Evolutionary conservation across 2,797 vertebrate species (phyloP).

Genomic region (Channa striata): DNA sequence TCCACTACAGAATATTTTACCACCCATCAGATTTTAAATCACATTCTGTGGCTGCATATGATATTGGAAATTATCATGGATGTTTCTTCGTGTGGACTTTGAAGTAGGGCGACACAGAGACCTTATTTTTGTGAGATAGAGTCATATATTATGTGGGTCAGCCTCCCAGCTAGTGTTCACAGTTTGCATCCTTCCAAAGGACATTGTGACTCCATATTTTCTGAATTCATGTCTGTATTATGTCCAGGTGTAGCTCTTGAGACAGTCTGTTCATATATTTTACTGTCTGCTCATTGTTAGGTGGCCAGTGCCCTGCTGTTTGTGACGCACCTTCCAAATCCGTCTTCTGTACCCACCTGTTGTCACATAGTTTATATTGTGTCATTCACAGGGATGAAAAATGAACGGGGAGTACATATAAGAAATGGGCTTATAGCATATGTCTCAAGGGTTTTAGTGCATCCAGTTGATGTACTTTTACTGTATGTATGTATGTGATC

Average conservation of each 20-base stretch:
- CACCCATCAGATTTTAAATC: slow-evolving; percentile 38
- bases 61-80: slow-evolving; percentile 39
- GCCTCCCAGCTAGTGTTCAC: slow-evolving; percentile 55
- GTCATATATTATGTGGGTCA: slow-evolving; percentile 71
- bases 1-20: slow-evolving; percentile 1
- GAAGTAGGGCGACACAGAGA: slow-evolving; percentile 69
- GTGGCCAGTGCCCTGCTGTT: slow-evolving; percentile 30
- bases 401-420: slow-evolving; percentile 14
- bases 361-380: slow-evolving; percentile 11
- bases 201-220: slow-evolving; percentile 55
- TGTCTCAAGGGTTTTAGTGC: slow-evolving; percentile 23
- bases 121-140: slow-evolving; percentile 60
- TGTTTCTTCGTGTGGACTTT: slow-evolving; percentile 45
- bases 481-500: background rate
- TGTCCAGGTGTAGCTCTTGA: slow-evolving; percentile 56
- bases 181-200: slow-evolving; percentile 53
- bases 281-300: slow-evolving; percentile 47
- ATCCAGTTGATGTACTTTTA: slow-evolving; percentile 3
- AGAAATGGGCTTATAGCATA: slow-evolving; percentile 7
- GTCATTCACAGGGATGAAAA: slow-evolving; percentile 27
- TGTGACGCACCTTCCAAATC: slow-evolving; percentile 33
- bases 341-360: slow-evolving; percentile 9
- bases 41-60: slow-evolving; percentile 38
- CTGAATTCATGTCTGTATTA: slow-evolving; percentile 55
- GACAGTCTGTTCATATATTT: slow-evolving; percentile 55